A percentile compares a stretch with the other conserved stretches of the same genome.
Evolutionary conservation across 2,888 invertebrate genomes (phyloP).

Genomic region (Callinectes sapidus): DNA sequence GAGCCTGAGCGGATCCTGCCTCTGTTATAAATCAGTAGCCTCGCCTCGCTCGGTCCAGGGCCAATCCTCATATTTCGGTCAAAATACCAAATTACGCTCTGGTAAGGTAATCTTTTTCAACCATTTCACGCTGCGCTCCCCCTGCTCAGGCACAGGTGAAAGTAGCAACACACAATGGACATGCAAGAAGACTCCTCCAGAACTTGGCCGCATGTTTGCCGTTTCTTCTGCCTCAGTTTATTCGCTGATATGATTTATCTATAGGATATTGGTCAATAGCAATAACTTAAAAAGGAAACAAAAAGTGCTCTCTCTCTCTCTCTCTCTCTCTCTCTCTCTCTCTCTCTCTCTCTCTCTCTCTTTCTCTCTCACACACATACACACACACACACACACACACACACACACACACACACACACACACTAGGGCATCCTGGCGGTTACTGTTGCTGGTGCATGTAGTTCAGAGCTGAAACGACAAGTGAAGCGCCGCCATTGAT

Average conservation of each 20-base stretch:
- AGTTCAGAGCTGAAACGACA: not conserved
- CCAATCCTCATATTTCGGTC: not conserved
- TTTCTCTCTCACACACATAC: no score
- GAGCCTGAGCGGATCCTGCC: not conserved
- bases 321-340: constrained; percentile 11
- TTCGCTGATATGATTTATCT: not conserved
- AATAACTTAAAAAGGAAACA: not conserved
- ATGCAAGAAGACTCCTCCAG: not conserved
- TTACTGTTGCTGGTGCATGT: not conserved
- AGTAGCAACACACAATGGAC: not conserved
- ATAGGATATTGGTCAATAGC: not conserved
- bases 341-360: constrained; percentile 16
- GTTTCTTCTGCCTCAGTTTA: not conserved
- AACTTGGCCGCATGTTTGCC: not conserved
- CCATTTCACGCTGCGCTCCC: not conserved
- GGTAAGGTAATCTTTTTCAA: not conserved
- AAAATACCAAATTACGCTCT: not conserved
- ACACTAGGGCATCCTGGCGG: no score
- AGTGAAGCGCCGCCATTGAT: not conserved
- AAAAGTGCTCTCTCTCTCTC: not conserved
- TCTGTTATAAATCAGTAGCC: not conserved
- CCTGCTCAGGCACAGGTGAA: not conserved
- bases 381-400: no score
- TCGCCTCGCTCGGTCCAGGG: not conserved
- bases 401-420: no score